phyloP scores from a whole-genome alignment of 2,888 invertebrate genomes.

The Shargacucullia verbasci region DNA sequence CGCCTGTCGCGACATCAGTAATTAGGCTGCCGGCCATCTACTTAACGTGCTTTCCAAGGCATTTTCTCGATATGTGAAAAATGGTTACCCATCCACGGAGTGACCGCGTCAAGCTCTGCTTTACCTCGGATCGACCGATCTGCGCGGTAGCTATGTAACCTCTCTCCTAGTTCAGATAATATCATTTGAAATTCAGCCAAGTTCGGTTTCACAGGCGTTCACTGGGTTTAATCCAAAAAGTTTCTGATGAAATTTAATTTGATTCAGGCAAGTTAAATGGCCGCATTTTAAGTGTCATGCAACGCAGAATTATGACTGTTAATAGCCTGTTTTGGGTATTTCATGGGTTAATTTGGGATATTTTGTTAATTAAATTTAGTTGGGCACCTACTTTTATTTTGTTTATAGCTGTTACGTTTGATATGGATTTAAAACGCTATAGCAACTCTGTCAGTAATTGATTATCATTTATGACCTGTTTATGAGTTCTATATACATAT shows the following conservation, averaged over 20 bases:
- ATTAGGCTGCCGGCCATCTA: too few relatives aligned
- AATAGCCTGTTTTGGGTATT: constrained; percentile 17
- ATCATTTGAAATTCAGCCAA: constrained; percentile 47
- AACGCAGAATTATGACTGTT: constrained; percentile 31
- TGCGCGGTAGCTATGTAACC: constrained; percentile 20
- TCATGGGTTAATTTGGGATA: constrained; percentile 11
- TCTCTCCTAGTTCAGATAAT: constrained; percentile 26
- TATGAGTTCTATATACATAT: too few relatives aligned
- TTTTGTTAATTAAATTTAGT: constrained; percentile 4
- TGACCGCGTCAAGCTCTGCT: too few relatives aligned
- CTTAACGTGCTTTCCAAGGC: too few relatives aligned
- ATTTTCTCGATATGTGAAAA: too few relatives aligned
- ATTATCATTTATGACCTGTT: too few relatives aligned
- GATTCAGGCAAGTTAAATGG: constrained; percentile 26
- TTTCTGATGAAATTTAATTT: constrained; percentile 40
- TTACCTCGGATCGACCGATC: too few relatives aligned
- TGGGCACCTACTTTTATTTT: not conserved
- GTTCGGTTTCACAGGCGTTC: constrained; percentile 13
- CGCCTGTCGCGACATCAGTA: too few relatives aligned
- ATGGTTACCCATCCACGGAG: too few relatives aligned
- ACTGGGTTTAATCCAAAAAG: constrained; percentile 30
- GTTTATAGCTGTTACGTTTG: not conserved
- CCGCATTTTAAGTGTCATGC: constrained; percentile 24
- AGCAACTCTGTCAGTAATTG: too few relatives aligned
- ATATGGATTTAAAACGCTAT: too few relatives aligned